phyloP scores from a whole-genome alignment of 1,140 invertebrate species.

The Proctacanthus coquilletti region DNA sequence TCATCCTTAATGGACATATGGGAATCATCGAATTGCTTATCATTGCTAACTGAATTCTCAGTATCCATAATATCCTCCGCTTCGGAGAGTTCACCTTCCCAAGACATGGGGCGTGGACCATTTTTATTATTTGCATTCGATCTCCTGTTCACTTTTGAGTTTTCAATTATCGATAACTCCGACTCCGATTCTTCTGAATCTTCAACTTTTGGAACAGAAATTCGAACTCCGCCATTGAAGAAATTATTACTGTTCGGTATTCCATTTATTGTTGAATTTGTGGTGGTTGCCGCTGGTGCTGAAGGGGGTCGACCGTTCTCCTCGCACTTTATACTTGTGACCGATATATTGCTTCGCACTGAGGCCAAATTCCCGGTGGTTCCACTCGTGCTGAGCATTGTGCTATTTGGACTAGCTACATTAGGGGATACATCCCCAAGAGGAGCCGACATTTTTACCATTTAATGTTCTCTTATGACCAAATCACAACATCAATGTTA shows the following conservation, averaged over 20 bases:
- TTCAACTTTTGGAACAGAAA: constrained; percentile 18
- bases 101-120: constrained; percentile 63
- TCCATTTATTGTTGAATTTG: too few relatives aligned
- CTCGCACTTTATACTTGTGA: constrained; percentile 29
- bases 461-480: constrained; percentile 2
- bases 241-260: not conserved
- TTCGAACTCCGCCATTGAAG: constrained; percentile 11
- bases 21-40: constrained; percentile 1
- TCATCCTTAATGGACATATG: not conserved
- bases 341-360: constrained; percentile 24
- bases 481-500: constrained; percentile 5
- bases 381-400: not conserved
- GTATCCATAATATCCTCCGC: constrained; percentile 34
- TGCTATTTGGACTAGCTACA: too few relatives aligned
- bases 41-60: constrained; percentile 14
- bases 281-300: constrained; percentile 7
- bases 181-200: constrained; percentile 24
- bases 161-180: constrained; percentile 27
- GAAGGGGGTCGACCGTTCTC: constrained; percentile 10
- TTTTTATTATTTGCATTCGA: constrained; percentile 15
- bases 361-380: constrained; percentile 7
- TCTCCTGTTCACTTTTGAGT: constrained; percentile 19
- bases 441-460: constrained; percentile 1
- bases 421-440: too few relatives aligned
- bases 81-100: constrained; percentile 79